These are phyloP conservation scores for Ramazzottius varieornatus DNA, from an alignment of 2,888 invertebrate species.

Conservation along the genomic window DNA sequence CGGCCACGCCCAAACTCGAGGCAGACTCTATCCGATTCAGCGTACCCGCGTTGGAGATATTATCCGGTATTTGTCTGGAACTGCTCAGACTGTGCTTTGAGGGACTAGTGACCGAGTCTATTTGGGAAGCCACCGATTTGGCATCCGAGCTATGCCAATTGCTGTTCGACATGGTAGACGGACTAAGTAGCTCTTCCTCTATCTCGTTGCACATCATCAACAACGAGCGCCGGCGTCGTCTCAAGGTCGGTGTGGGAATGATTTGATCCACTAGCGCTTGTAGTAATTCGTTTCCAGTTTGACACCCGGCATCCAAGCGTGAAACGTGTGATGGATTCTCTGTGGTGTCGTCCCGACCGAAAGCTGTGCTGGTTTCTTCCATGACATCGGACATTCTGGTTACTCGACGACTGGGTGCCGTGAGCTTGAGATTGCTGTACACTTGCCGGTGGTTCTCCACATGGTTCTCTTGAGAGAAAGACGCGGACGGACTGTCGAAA, in stretches of 20 bases:
- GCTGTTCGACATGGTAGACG: neutral
- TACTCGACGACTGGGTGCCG: neutral
- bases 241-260: neutral
- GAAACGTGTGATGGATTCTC: neutral
- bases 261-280: neutral
- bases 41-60: too few relatives aligned
- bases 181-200: neutral
- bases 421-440: neutral
- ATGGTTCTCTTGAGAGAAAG: neutral
- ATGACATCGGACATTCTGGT: neutral
- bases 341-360: neutral
- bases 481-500: neutral
- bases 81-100: too few relatives aligned
- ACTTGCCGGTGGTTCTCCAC: neutral
- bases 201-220: neutral
- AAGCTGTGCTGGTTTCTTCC: slow-evolving; percentile 2
- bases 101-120: too few relatives aligned
- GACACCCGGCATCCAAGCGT: neutral
- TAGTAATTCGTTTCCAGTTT: neutral
- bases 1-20: neutral
- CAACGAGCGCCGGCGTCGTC: neutral
- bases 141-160: neutral
- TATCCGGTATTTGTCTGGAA: too few relatives aligned
- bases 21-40: neutral
- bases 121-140: too few relatives aligned